A percentile compares a stretch with the other conserved stretches of the same genome.
phyloP scores from a whole-genome alignment of 2,113 vertebrate genomes.

The Pluvianellus socialis region DNA sequence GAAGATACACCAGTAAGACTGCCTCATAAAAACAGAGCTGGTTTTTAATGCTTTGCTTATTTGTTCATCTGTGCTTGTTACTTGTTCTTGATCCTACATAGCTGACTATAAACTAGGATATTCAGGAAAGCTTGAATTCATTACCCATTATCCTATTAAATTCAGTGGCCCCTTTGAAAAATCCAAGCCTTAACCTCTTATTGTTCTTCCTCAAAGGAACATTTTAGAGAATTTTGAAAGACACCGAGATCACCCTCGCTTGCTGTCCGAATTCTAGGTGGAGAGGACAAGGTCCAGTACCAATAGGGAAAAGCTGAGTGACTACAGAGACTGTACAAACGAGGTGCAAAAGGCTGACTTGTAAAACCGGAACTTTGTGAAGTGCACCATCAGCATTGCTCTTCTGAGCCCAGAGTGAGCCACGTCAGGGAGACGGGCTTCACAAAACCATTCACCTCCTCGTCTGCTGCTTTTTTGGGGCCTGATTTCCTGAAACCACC shows the following conservation, averaged over 20 bases:
- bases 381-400: background rate
- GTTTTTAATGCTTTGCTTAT: background rate
- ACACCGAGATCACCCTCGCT: background rate
- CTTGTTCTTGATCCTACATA: background rate
- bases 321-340: background rate
- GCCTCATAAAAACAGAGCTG: background rate
- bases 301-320: background rate
- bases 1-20: background rate
- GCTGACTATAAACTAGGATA: background rate
- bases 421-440: background rate
- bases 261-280: background rate
- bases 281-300: background rate
- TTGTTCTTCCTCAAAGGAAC: background rate
- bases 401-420: background rate
- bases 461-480: background rate
- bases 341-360: conserved; percentile 1
- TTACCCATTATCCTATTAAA: conserved; percentile 8
- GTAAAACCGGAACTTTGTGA: background rate
- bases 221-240: background rate
- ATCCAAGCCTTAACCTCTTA: background rate
- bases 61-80: background rate
- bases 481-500: background rate
- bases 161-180: background rate
- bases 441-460: background rate
- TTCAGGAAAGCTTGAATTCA: background rate